Base-by-base conservation (phyloP, 2,888 invertebrate genomes). In the Melanotus villosus region DNA sequence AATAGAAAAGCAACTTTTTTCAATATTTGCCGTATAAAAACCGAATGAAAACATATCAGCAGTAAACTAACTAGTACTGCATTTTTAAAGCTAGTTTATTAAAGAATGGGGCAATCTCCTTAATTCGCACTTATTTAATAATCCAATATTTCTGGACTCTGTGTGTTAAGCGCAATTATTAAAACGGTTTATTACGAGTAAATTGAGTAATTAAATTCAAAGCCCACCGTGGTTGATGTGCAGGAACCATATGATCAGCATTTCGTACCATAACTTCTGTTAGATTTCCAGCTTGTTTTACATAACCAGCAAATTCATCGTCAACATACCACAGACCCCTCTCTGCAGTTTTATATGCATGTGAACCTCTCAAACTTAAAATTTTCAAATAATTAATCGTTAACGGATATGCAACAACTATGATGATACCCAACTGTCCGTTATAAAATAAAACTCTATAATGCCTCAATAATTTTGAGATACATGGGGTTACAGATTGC, bases 391-490 rank as follows among this genome's bases (percentile, higher is more conserved):
- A 95, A 79, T 91, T 92, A 19, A 92, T 88, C 0, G 95, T 96
- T 50, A 93, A 80, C 0, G 95, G 93, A 83, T 94, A 94, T 0
- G 95, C 93, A 0, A 95, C 93, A n/a, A n/a, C n/a, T n/a, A n/a
- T n/a, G 71, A 96, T 93, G 10, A 97, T 91, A 81, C 97, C 97
- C 71, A 97, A 81, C 80, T 97, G 96, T 0, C 97, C 97, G 80
- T 90, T 95, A 82, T 96, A 97, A 63, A 96, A 87, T 38, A 96
- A 87, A 9, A 95, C 89, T 81, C 87, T 86, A 77, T 92, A 92
- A 72, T 89, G 83, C 26, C 90, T 85, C 0, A 93, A 79, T 0
- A 94, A 84, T 73, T 91, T 91, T 0, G 89, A 86, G 63, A 95
- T 86, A 89, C 91, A 91, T 0, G 89, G 89, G 4, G 93, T 92